phyloP scores from a whole-genome alignment of 2,888 invertebrate genomes.

The Torymus texanus region DNA sequence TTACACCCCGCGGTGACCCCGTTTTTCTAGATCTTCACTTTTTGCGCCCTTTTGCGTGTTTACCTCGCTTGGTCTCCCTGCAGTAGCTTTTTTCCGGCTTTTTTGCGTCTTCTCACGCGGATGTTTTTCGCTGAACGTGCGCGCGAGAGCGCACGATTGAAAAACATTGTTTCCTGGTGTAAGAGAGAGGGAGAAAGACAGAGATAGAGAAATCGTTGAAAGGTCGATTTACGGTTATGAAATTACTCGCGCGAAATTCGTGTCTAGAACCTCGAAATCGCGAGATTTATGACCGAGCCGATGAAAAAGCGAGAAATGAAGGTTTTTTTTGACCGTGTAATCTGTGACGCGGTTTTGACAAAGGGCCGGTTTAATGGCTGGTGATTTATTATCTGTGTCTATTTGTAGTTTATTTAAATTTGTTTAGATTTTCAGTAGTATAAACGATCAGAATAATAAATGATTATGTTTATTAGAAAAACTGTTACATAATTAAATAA shows the following conservation, averaged over 20 bases:
- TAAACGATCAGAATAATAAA: too few species aligned
- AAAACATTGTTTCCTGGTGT: conserved; percentile 44
- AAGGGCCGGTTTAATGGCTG: conserved; percentile 24
- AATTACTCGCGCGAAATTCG: conserved; percentile 71
- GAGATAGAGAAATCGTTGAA: conserved; percentile 67
- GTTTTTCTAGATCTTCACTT: conserved; percentile 54
- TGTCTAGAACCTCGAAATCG: conserved; percentile 4
- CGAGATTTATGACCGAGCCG: conserved; percentile 62
- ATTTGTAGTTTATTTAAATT: background rate
- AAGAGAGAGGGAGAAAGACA: background rate
- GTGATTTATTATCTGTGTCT: conserved; percentile 40
- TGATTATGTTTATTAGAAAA: too few species aligned
- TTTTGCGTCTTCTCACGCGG: conserved; percentile 45
- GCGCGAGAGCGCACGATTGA: background rate
- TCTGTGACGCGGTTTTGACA: conserved; percentile 24
- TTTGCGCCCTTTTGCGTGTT: conserved; percentile 44
- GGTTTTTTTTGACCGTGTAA: conserved; percentile 44
- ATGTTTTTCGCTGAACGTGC: conserved; percentile 14
- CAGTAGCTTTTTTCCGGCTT: background rate
- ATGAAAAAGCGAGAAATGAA: conserved; percentile 50
- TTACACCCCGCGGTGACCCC: conserved; percentile 45
- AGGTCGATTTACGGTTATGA: conserved; percentile 73
- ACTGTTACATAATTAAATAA: too few species aligned
- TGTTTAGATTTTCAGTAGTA: too few species aligned
- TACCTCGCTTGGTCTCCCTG: conserved; percentile 4